Base-by-base conservation (phyloP, 2,113 vertebrate genomes). In the Chaenogobius annularis region DNA sequence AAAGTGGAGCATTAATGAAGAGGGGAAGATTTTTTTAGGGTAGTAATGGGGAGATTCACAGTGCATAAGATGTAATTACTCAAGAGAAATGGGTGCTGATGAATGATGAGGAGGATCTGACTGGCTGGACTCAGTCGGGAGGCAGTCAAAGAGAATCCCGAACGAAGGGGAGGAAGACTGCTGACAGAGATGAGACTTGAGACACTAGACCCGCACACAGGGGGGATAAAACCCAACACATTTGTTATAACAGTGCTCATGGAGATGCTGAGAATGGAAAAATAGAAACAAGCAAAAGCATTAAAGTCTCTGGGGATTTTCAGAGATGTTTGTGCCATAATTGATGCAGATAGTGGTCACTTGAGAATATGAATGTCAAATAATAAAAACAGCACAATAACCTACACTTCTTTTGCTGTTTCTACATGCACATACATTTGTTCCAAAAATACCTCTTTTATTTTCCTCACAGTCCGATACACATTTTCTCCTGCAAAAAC, bases 131-230 rank as follows among this genome's bases (percentile, higher is more conserved):
- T 78, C 7, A 19, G 0, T 9, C 79, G 67, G 63, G 84, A 85
- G 83, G 72, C 63, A 19, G 70, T 85, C 85, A 89, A 88, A 88
- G 80, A 76, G 77, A 87, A 85, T 85, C 69, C 56, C 20, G 47
- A 56, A 79, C 54, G 50, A n/a, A 75, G n/a, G 67, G 55, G 74
- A 75, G 82, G 81, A 76, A 80, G 50, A 20, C 50, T n/a, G 56
- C 70, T 68, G 81, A 81, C 77, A 70, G 79, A 78, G 66, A 77
- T 26, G 63, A 78, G 75, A 75, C 37, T 40, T 22, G 47, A 69
- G 69, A 81, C 77, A 75, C 61, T 63, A 80, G 68, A 74, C 7
- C 3, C 68, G 56, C 81, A 23, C 56, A 66, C 50, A n/a, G 40
- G 40, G 40, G 37, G 1, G 79, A 71, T 73, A 73, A 54, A 73